Base-by-base conservation (phyloP, 1,140 invertebrate genomes). In the Scaptomyza graminum region DNA sequence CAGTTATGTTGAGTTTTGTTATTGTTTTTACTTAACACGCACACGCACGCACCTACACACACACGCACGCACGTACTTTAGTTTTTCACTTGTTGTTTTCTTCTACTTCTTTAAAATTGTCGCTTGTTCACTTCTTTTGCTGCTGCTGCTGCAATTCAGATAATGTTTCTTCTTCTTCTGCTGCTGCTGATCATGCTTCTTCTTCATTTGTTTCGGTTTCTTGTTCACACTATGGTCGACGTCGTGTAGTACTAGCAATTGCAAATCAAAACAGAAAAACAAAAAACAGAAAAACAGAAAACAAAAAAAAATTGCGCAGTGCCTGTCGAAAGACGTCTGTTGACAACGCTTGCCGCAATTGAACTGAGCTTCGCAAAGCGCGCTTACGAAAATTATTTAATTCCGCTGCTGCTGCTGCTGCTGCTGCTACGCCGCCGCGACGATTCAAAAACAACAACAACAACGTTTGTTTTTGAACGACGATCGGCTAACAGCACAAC, bases 371-470 rank as follows among this genome's bases (percentile, higher is more conserved):
- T 90, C 47, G 28, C 77, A 75, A 79, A 66, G 62, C 64, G 71
- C 74, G 80, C 74, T 81, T 87, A 87, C 75, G 81, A 78, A 90
- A 85, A 89, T 89, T 81, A 90, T 90, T 90, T 73, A 90, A 90
- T 89, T 89, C 75, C 81, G 76, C 71, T 72, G 64, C 64, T 51
- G 64, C 68, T 51, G 76, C 71, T 72, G 60, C 68, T 50, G 76
- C 71, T 72, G 64, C 68, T 46, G 55, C n/a, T n/a, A n/a, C 68
- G 31, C 8, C 61, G 41, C 39, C 63, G 62, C 57, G 47, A 37
- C 22, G 63, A 31, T 50, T 50, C 25, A 22, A 22, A 22, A 25
- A 22, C 18, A 18, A 41, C 25, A 18, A 41, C 25, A 25, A 22
- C 18, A 18, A 41, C 37, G 12, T 5, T 34, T 34, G 28, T 34